phyloP scores from a whole-genome alignment of 2,113 vertebrate species.

The Formicarius rufipectus region DNA sequence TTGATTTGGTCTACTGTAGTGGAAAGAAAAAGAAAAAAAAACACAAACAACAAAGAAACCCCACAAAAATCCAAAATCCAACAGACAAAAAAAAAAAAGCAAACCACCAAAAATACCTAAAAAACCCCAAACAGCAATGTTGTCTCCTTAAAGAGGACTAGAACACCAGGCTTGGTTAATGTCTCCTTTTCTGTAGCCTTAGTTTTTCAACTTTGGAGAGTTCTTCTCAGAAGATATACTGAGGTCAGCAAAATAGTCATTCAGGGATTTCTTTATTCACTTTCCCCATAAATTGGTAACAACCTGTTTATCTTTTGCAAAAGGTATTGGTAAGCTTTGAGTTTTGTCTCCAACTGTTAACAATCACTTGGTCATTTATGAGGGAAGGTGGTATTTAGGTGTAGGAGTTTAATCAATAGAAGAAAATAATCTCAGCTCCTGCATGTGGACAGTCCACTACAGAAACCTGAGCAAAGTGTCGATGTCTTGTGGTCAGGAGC shows the following conservation, averaged over 20 bases:
- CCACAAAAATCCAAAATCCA: too few relatives aligned
- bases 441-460: not conserved
- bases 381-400: not conserved
- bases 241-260: not conserved
- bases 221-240: not conserved
- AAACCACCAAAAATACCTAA: too few relatives aligned
- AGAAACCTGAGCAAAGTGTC: not conserved
- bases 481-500: not conserved
- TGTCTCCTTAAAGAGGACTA: not conserved
- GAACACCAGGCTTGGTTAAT: not conserved
- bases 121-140: not conserved
- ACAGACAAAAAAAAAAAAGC: too few relatives aligned
- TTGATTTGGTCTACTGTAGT: not conserved
- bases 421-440: not conserved
- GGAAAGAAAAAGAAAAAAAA: not conserved
- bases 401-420: not conserved
- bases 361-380: not conserved
- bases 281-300: constrained; percentile 3
- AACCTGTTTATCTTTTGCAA: not conserved
- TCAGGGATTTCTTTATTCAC: not conserved
- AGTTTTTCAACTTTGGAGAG: not conserved
- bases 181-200: not conserved
- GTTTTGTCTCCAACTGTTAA: not conserved
- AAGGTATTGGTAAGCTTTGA: not conserved
- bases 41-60: too few relatives aligned